A percentile compares a stretch with the other conserved stretches of the same genome.
These are phyloP conservation scores for Ophion ellenae DNA, from an alignment of 2,888 invertebrate species.

Conservation along the genomic window DNA sequence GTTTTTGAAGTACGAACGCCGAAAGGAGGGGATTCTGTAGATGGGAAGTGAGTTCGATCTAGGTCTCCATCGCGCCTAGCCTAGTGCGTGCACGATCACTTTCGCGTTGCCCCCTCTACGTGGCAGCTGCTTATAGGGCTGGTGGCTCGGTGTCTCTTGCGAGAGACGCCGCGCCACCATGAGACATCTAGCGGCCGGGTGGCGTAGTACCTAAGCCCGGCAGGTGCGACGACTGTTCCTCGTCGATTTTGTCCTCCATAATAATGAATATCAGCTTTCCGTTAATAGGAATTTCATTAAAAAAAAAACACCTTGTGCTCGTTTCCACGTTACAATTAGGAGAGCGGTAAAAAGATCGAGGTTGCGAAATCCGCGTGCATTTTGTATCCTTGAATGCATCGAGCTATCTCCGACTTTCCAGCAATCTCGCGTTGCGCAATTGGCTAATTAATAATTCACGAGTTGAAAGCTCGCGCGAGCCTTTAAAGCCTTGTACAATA, in stretches of 20 bases:
- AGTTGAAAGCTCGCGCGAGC: conserved; percentile 18
- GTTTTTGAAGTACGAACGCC: background rate
- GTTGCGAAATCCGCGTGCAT: background rate
- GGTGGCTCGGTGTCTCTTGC: background rate
- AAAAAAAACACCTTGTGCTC: background rate
- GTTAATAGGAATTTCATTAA: background rate
- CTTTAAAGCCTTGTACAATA: conserved; percentile 7
- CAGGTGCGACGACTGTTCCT: too few species aligned
- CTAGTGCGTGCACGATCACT: too few species aligned
- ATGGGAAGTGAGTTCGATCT: too few species aligned
- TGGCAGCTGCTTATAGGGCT: background rate
- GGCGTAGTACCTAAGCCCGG: background rate
- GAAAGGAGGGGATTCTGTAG: too few species aligned
- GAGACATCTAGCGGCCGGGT: background rate
- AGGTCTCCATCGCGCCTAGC: too few species aligned
- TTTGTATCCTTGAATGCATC: background rate
- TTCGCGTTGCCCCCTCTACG: background rate
- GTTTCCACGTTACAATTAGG: background rate
- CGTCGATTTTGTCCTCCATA: background rate
- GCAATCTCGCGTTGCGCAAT: conserved; percentile 35
- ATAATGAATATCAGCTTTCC: background rate
- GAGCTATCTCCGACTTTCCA: conserved; percentile 20
- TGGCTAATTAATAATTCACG: conserved; percentile 31
- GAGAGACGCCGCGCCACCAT: background rate
- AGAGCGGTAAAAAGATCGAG: background rate